Base-by-base conservation (phyloP, 2,113 vertebrate species). In the Myrmecophaga tridactyla region DNA sequence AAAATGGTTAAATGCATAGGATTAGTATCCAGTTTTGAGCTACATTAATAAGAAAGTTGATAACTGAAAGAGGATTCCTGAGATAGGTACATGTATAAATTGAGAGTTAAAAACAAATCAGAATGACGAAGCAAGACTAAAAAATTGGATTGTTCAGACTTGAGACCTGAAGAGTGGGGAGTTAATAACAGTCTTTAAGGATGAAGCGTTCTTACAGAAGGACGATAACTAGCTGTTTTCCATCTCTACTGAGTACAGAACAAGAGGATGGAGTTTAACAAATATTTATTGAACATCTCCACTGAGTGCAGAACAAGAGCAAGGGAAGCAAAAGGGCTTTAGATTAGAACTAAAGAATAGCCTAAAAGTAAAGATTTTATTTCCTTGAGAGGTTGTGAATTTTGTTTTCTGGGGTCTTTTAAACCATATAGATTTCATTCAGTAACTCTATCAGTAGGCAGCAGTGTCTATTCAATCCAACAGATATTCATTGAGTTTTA, bases 141-240 rank as follows among this genome's bases (percentile, higher is more conserved):
- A 84, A 36, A 48, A 69, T 31, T 58, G 27, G n/a, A 62, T 90
- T 81, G 69, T 67, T 94, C 51, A 67, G 70, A 29, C 72, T 78
- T 29, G 80, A 89, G 73, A 62, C 39, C 48, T 3, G 67, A 51
- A 27, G 77, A 94, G 65, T 89, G 48, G 60, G 51, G 81, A 88
- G 90, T 73, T 95, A 90, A 90, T 96, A 73, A 88, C 31, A 78
- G 92, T 95, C 60, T 90, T 87, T 89, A 77, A 90, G 46, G 70
- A 29, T 93, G 90, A 93, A 96, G 80, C 3, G 87, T 88, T 95
- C 95, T 95, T 89, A 87, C 9, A 81, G 65, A 75, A 58, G 87
- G 90, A 89, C 29, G 81, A 87, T 69, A 63, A 82, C 76, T 46
- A 89, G 23, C 46, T 82, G 41, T 86, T 94, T 87, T 82, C 85